Evolutionary conservation across 2,797 vertebrate genomes (phyloP).

Genomic region (Vireo griseus): DNA sequence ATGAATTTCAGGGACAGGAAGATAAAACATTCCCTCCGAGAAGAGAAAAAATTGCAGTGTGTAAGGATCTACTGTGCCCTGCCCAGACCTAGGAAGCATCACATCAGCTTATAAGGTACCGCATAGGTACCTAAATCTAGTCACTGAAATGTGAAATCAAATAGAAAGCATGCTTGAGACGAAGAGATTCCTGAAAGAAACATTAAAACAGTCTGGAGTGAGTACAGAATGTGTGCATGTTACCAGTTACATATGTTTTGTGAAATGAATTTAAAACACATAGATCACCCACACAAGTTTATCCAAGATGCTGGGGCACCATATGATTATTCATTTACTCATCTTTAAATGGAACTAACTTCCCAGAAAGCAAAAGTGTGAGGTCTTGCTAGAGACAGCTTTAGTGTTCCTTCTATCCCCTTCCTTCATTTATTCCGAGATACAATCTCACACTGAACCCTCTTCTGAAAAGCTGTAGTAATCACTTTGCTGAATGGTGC

Average conservation of each 20-base stretch:
- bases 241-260: background rate
- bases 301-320: background rate
- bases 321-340: conserved; percentile 44
- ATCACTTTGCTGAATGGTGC: background rate
- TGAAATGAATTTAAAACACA: conserved; percentile 23
- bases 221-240: background rate
- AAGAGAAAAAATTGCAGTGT: background rate
- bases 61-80: background rate
- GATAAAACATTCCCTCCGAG: background rate
- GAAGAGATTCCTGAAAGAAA: background rate
- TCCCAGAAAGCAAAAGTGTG: conserved; percentile 17
- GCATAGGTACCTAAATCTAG: background rate
- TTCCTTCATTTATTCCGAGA: background rate
- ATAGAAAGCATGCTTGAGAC: background rate
- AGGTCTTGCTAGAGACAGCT: background rate
- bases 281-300: conserved; percentile 13
- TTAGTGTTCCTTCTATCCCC: background rate
- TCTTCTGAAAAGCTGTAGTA: background rate
- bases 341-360: conserved; percentile 14
- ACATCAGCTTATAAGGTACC: background rate
- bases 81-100: background rate
- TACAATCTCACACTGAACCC: background rate
- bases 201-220: conserved; percentile 5
- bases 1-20: background rate
- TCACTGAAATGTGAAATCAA: background rate